phyloP scores from a whole-genome alignment of 2,888 invertebrate species.

The Eilema depressum region DNA sequence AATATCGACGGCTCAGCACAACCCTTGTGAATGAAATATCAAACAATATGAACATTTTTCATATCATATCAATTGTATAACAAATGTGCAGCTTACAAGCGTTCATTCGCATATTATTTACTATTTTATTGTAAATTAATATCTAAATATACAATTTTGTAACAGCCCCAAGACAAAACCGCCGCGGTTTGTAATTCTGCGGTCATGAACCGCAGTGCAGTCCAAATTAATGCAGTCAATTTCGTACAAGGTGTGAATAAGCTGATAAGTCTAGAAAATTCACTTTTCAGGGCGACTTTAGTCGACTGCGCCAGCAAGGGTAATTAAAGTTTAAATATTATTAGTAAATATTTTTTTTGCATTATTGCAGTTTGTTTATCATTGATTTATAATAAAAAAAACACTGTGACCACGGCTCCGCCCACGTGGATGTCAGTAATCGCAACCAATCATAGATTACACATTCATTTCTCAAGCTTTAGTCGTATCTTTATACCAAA shows the following conservation, averaged over 20 bases:
- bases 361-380: too few species aligned
- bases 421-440: too few species aligned
- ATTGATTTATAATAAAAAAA: too few species aligned
- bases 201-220: neutral
- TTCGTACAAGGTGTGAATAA: neutral
- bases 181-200: slow-evolving; percentile 6
- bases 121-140: neutral
- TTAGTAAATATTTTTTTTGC: too few species aligned
- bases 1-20: slow-evolving; percentile 39
- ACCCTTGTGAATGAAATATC: slow-evolving; percentile 1
- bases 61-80: neutral
- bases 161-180: neutral
- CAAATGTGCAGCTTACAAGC: neutral
- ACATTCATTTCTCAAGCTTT: too few species aligned
- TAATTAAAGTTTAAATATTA: too few species aligned
- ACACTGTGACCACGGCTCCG: too few species aligned
- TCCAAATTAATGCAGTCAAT: slow-evolving; percentile 4
- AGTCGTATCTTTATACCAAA: too few species aligned
- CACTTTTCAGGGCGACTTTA: too few species aligned
- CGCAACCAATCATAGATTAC: too few species aligned
- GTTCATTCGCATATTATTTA: neutral
- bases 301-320: too few species aligned
- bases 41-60: neutral
- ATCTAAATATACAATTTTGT: neutral
- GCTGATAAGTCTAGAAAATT: too few species aligned